Conservation (phyloP, 2,797 vertebrate genomes). For the Dendrocincla fuliginosa region DNA sequence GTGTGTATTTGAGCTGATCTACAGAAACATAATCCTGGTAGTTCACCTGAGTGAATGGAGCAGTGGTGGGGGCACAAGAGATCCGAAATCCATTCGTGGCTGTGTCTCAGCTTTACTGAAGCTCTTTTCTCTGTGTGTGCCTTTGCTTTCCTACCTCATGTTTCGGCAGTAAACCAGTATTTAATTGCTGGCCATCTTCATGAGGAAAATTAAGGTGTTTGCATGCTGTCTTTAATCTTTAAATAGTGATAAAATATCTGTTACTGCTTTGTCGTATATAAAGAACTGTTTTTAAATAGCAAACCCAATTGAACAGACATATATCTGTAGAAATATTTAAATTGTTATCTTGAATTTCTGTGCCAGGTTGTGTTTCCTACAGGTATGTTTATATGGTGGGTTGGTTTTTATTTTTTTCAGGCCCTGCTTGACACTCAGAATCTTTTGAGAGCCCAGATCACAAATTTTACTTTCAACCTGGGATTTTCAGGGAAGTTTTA, state of each 20-base stretch:
- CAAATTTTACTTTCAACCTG: conserved; percentile 85
- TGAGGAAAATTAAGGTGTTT: neutral
- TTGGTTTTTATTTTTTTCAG: conserved; percentile 74
- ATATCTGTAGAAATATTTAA: neutral
- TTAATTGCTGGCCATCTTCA: neutral
- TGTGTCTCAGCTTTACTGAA: neutral
- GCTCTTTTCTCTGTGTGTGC: neutral
- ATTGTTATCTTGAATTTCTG: neutral
- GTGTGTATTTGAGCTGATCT: neutral
- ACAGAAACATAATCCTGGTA: neutral
- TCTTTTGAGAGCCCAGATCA: conserved; percentile 79
- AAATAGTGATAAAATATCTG: neutral
- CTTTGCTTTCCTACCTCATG: neutral
- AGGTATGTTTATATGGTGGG: neutral
- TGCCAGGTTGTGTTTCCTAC: neutral
- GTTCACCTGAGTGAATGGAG: neutral
- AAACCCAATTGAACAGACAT: neutral
- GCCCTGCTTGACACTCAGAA: conserved; percentile 83
- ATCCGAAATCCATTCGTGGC: neutral
- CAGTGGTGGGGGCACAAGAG: neutral
- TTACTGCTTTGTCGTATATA: neutral
- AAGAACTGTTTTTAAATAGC: neutral
- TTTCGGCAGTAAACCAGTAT: neutral
- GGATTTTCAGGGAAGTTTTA: conserved; percentile 86
- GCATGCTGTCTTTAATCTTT: neutral